These are phyloP conservation scores for Eidolon dupreanum DNA, from an alignment of 2,797 vertebrate species.

Conservation along the genomic window DNA sequence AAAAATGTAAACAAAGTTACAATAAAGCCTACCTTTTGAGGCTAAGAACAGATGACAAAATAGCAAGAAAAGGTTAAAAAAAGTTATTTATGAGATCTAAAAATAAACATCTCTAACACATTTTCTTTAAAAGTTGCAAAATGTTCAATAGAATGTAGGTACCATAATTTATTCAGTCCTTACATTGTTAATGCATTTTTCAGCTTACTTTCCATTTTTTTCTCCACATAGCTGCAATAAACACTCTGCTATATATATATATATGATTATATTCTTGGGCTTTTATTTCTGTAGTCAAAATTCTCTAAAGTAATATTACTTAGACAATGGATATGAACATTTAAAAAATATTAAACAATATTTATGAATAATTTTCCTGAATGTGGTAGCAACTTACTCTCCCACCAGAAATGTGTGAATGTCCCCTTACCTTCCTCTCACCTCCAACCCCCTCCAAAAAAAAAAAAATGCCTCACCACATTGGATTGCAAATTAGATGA, in stretches of 20 bases:
- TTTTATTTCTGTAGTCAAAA: slow-evolving; percentile 45
- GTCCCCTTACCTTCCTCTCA: background rate
- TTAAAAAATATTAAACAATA: background rate
- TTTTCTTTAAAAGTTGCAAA: slow-evolving; percentile 18
- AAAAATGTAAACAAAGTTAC: slow-evolving; percentile 29
- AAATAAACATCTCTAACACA: background rate
- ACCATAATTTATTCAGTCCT: background rate
- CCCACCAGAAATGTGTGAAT: background rate
- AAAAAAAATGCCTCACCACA: background rate
- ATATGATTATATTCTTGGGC: background rate
- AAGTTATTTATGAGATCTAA: background rate
- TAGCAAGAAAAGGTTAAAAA: background rate
- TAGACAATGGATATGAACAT: background rate
- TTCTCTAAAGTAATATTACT: background rate
- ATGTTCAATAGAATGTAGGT: background rate
- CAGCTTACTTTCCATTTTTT: slow-evolving; percentile 47
- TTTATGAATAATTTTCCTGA: slow-evolving; percentile 41
- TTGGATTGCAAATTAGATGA: background rate
- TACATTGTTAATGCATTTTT: slow-evolving; percentile 38
- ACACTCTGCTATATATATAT: background rate
- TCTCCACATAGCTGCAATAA: slow-evolving; percentile 41
- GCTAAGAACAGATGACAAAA: background rate
- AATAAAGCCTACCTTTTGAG: slow-evolving; percentile 32
- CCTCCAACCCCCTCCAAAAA: fast-evolving
- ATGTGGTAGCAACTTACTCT: slow-evolving; percentile 1